A percentile compares a stretch with the other conserved stretches of the same genome.
Conservation (phyloP, 2,113 vertebrate species). For the Formicarius rufipectus region DNA sequence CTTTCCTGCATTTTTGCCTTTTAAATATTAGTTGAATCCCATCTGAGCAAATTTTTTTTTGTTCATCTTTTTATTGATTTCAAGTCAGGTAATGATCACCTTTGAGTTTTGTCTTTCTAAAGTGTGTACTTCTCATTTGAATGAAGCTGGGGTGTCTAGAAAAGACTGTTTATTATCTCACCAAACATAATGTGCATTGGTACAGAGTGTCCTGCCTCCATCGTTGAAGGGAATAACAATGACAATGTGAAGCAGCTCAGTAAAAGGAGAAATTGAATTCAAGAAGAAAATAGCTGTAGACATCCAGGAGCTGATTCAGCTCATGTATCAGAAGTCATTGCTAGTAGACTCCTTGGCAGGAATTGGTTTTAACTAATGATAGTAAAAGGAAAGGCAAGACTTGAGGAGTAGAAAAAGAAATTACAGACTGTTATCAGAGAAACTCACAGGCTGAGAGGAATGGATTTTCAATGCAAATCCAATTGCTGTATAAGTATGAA, state of each 20-base stretch:
- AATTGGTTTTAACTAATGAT: not conserved
- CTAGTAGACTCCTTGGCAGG: not conserved
- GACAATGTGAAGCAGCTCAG: not conserved
- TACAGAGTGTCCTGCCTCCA: not conserved
- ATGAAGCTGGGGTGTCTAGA: not conserved
- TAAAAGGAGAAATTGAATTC: not conserved
- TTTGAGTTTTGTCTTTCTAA: not conserved
- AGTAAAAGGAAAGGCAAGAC: not conserved
- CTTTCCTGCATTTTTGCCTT: not conserved
- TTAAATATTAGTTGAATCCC: not conserved
- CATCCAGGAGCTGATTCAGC: not conserved
- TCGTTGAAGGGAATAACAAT: not conserved
- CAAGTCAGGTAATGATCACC: not conserved
- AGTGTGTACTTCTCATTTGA: not conserved
- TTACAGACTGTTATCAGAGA: not conserved
- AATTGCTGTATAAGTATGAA: not conserved
- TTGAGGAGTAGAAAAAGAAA: not conserved
- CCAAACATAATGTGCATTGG: not conserved
- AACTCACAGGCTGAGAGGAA: not conserved
- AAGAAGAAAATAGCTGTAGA: not conserved
- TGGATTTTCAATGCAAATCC: not conserved
- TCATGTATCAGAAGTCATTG: not conserved
- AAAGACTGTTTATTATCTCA: not conserved
- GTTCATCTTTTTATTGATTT: not conserved
- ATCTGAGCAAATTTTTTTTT: not conserved